phyloP scores from a whole-genome alignment of 2,113 vertebrate genomes.

The Malurus alboscapulatus region DNA sequence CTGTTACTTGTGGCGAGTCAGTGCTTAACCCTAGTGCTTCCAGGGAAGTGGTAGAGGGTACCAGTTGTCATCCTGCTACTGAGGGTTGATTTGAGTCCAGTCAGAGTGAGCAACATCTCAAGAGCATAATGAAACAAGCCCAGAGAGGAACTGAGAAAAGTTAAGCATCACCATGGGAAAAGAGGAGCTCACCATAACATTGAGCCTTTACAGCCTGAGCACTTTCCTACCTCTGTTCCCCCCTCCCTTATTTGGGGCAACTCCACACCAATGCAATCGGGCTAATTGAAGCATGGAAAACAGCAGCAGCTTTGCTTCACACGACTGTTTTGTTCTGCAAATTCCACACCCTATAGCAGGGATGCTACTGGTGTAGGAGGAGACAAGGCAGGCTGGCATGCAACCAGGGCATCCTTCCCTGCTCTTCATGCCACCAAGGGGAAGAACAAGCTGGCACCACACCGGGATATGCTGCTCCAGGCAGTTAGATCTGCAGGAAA shows the following conservation, averaged over 20 bases:
- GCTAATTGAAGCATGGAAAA: not conserved
- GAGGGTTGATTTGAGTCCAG: not conserved
- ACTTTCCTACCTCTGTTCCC: not conserved
- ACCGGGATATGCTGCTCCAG: not conserved
- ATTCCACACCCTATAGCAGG: not conserved
- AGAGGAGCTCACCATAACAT: not conserved
- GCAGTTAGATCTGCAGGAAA: not conserved
- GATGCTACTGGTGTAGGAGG: not conserved
- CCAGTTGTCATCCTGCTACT: not conserved
- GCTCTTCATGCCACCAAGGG: not conserved
- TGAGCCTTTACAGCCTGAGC: not conserved
- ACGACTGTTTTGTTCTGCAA: not conserved
- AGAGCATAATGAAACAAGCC: not conserved
- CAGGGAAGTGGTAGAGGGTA: not conserved
- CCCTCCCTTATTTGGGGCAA: not conserved
- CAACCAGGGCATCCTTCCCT: not conserved
- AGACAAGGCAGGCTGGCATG: not conserved
- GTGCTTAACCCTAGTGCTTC: not conserved
- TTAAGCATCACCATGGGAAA: not conserved
- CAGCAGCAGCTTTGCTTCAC: not conserved
- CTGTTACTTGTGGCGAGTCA: rapidly evolving
- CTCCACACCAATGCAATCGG: not conserved
- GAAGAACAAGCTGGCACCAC: not conserved
- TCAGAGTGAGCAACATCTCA: not conserved
- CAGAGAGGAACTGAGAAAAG: not conserved